Base-by-base conservation (phyloP, 2,888 invertebrate species). In the Cremastinae sp. region DNA sequence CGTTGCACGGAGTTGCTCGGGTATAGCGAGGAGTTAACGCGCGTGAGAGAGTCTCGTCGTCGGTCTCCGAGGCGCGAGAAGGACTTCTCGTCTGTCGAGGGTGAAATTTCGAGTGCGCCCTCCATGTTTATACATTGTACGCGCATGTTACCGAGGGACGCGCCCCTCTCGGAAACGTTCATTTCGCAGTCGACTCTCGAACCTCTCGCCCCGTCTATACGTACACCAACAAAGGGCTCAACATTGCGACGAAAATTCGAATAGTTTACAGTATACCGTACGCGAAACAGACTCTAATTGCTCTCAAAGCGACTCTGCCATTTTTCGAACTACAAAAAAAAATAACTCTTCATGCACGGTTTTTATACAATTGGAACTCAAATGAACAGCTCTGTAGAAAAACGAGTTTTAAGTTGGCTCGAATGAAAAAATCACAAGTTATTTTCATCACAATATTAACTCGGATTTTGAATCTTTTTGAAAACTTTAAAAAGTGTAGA, bases 191-290 rank as follows among this genome's bases (percentile, higher is more conserved):
- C 75, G 49, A 28, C 54, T 34, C 62, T 28, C 28, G 28, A 28
- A 28, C 53, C 43, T 43, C 43, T 9, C 43, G 12, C 4, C 56
- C 36, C 62, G 34, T 28, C 28, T 28, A 64, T 20, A n/a, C n/a
- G n/a, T n/a, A 38, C 51, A 47, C 36, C 75, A 65, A 84, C 79
- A 82, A 83, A 83, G 74, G 80, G 80, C 78, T 79, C 84, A 80
- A 71, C 83, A 66, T 51, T 80, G 79, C 78, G 69, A 82, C 80
- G 78, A 80, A 81, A 84, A 83, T 84, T 78, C 61, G 34, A 20
- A 54, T 54, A 36, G 64, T 53, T 68, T 62, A 71, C 9, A n/a
- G 5, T 28, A 28, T 16, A 7, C 36, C n/a, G 5, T 28, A 28
- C 28, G 3, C 7, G 28, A 28, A 28, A 28, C 28, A 28, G 28